Conservation (phyloP, 2,113 vertebrate genomes). For the Nansenia antarctica region DNA sequence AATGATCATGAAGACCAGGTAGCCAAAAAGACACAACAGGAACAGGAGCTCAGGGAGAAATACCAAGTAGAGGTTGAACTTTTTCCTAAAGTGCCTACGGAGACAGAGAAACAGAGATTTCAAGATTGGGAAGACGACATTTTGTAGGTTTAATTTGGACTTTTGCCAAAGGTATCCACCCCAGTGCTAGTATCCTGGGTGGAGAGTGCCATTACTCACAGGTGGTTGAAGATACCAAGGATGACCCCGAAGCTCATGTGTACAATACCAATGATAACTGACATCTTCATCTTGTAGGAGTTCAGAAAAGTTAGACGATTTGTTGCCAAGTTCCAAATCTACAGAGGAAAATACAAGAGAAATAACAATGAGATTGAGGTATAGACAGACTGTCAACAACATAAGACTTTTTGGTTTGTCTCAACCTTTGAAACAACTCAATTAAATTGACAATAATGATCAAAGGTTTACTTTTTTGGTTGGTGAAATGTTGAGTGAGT, state of each 20-base stretch:
- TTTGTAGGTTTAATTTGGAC: background rate
- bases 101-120: background rate
- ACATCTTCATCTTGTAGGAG: slow-evolving; percentile 99
- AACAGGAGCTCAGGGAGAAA: slow-evolving; percentile 95
- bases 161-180: no score
- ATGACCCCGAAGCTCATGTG: slow-evolving; percentile 95
- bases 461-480: background rate
- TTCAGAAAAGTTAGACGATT: slow-evolving; percentile 96
- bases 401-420: background rate
- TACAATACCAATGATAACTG: slow-evolving; percentile 89
- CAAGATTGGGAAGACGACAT: background rate
- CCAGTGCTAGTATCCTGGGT: no score
- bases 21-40: slow-evolving; percentile 92
- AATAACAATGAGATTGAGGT: background rate
- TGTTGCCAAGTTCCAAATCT: slow-evolving; percentile 95
- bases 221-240: slow-evolving; percentile 90
- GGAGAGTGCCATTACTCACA: slow-evolving; percentile 78
- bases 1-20: slow-evolving; percentile 94
- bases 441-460: background rate
- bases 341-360: slow-evolving; percentile 17
- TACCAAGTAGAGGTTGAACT: slow-evolving; percentile 84
- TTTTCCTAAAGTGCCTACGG: slow-evolving; percentile 87
- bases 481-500: background rate
- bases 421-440: background rate
- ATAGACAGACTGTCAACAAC: background rate